These are phyloP conservation scores for Spinus olivaceus DNA, from an alignment of 2,797 vertebrate genomes.

Conservation along the genomic window DNA sequence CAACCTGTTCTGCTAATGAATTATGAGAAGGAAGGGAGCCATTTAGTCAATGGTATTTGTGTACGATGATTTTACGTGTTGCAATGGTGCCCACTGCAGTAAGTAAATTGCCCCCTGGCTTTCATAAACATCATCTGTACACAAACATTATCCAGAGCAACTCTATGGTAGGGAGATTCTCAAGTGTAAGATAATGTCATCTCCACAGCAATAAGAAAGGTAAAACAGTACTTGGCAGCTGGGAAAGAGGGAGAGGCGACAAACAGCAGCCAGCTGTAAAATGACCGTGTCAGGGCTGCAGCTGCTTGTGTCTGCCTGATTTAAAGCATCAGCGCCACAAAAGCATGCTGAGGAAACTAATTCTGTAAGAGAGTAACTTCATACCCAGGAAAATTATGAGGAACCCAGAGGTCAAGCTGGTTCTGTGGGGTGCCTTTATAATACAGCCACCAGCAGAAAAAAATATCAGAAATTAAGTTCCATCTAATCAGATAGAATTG, in stretches of 20 bases:
- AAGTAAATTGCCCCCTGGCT: constrained; percentile 56
- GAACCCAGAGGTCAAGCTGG: constrained; percentile 23
- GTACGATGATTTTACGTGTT: constrained; percentile 35
- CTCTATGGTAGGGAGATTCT: constrained; percentile 46
- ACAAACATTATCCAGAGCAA: constrained; percentile 58
- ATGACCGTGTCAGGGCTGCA: constrained; percentile 37
- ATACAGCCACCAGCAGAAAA: constrained; percentile 1
- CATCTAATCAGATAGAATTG: constrained; percentile 44
- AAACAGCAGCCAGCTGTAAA: constrained; percentile 63
- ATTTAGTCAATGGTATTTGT: constrained; percentile 49
- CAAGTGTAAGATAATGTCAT: constrained; percentile 60
- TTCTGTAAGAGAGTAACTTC: constrained; percentile 11
- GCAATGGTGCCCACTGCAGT: constrained; percentile 32
- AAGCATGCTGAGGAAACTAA: constrained; percentile 29
- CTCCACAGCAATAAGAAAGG: constrained; percentile 56
- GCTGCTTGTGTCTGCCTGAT: constrained; percentile 51
- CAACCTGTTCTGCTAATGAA: constrained; percentile 35
- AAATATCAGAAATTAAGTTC: constrained; percentile 13
- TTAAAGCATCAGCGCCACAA: constrained; percentile 38
- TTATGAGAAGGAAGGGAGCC: constrained; percentile 49
- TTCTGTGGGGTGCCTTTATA: constrained; percentile 23
- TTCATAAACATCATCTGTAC: constrained; percentile 69
- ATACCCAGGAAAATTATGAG: constrained; percentile 6
- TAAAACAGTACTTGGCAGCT: constrained; percentile 48
- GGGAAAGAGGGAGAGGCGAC: constrained; percentile 30